phyloP scores from a whole-genome alignment of 2,797 vertebrate genomes.

The Oreortyx pictus region DNA sequence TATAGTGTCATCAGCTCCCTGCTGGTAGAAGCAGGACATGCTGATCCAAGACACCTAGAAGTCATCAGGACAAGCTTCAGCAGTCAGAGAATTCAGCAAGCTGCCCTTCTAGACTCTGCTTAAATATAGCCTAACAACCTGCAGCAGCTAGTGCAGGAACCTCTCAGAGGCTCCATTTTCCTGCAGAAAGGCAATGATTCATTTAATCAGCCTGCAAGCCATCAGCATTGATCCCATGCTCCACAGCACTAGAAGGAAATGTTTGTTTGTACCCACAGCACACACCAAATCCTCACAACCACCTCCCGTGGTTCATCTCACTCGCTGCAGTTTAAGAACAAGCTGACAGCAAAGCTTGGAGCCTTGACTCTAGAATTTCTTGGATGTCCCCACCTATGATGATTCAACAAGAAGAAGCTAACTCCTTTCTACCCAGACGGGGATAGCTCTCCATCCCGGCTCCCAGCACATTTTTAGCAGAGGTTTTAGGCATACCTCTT shows the following conservation, averaged over 20 bases:
- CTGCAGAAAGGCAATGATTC: background rate
- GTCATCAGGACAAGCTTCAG: background rate
- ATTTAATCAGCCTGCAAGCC: background rate
- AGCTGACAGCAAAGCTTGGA: background rate
- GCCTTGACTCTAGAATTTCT: background rate
- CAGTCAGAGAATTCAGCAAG: background rate
- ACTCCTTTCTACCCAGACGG: background rate
- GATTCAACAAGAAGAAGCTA: background rate
- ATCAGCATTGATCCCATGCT: background rate
- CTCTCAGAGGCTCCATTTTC: background rate
- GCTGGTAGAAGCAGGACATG: background rate
- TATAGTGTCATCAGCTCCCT: rapidly evolving
- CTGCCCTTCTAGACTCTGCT: background rate
- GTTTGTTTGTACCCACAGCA: background rate
- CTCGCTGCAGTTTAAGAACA: background rate
- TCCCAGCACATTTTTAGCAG: background rate
- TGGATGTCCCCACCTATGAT: background rate
- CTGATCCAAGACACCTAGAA: background rate
- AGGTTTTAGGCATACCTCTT: background rate
- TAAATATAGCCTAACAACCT: background rate
- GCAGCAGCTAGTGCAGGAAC: background rate
- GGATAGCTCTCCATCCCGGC: background rate
- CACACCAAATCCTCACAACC: background rate
- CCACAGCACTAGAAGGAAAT: background rate
- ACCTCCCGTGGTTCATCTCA: background rate